Base-by-base conservation (phyloP, 1,140 invertebrate genomes). In the Caenorhabditis tropicalis region DNA sequence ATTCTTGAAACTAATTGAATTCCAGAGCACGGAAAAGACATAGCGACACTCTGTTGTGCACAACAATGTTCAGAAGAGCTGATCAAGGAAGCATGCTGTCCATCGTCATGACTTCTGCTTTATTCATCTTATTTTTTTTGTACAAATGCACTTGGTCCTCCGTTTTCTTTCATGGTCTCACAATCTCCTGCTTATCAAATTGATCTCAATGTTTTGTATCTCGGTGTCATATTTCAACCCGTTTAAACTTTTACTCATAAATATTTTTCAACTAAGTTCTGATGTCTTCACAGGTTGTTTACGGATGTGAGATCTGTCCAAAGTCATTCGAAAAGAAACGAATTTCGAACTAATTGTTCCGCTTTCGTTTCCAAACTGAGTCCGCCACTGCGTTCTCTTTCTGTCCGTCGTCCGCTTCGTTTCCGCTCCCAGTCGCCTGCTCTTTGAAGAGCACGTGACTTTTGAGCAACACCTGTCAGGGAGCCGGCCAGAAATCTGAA, bases 401-500 rank as follows among this genome's bases (percentile, higher is more conserved):
- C 65, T 36, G 36, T 74, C 36, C 33, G 43, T 74, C 65, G 6
- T 74, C 36, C 65, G n/a, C 65, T 56, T 74, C 65, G 4, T 21
- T 74, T 74, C 65, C 65, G 65, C 36, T 43, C 39, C 39, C 60
- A 43, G 65, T 36, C 29, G 21, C 21, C 15, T 74, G 65, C 65
- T 74, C 65, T 74, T 74, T 74, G 65, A 74, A 43, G 65, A 74
- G 27, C 27, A 33, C 65, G 65, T 74, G 65, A 74, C 65, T 74
- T 74, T 43, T 36, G 65, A 74, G 65, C 36, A 74, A 74, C 65
- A 74, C 65, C 65, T 74, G 65, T 74, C 65, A 74, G 36, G 36
- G 65, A 74, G 65, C 36, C 36, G 65, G 65, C 65, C 65, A 74
- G 65, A 74, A 39, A 74, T 74, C 65, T 43, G 43, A 65, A 65